These are phyloP conservation scores for Escarpia spicata DNA, from an alignment of 2,888 invertebrate genomes.

Conservation along the genomic window DNA sequence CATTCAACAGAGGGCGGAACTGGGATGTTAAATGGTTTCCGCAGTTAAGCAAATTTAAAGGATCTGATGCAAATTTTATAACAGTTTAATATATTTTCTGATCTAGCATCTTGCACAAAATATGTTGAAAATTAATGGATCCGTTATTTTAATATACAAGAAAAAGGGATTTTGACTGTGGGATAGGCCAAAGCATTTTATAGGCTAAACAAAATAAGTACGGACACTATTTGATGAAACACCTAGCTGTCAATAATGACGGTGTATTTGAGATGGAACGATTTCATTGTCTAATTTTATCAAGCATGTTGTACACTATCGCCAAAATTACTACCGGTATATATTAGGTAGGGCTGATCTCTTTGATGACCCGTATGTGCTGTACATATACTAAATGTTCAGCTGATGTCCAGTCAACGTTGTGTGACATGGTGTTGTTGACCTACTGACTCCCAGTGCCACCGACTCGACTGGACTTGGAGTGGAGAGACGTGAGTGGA, in stretches of 20 bases:
- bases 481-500: too few relatives aligned
- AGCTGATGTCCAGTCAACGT: background rate
- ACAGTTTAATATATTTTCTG: background rate
- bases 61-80: background rate
- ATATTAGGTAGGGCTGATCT: background rate
- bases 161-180: background rate
- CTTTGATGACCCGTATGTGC: background rate
- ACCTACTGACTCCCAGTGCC: background rate
- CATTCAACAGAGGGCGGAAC: background rate
- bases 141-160: background rate
- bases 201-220: background rate
- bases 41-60: background rate
- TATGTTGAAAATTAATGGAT: background rate
- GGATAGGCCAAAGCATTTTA: background rate
- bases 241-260: conserved; percentile 16
- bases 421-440: background rate
- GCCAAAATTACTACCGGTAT: background rate
- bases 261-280: background rate
- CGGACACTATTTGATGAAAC: background rate
- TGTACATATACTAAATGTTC: background rate
- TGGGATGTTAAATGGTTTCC: background rate
- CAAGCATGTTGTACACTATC: background rate
- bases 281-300: background rate
- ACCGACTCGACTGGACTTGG: background rate
- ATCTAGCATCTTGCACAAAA: background rate